Evolutionary conservation across 2,888 invertebrate species (phyloP), one percentile per base, ranked within the genome.

Genomic region (Chrysotoxum bicinctum): DNA sequence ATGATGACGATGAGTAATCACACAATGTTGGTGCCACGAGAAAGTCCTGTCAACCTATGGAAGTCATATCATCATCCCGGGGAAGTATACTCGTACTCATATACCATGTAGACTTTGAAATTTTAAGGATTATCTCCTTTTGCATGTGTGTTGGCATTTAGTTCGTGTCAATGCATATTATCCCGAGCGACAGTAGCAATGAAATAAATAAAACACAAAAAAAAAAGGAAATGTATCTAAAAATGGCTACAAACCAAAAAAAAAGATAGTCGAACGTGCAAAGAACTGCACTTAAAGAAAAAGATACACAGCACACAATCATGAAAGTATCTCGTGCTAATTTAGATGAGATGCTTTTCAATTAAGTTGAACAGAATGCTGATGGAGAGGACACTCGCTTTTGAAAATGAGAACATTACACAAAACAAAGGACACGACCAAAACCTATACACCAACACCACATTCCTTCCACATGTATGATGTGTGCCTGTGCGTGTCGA

Each of bases 271-370:
- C 40, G 76, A 85, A 84, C 84, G 85, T 85, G 85, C 75, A 84
- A 84, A 80, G 80, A 84, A 84, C 79, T 84, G 84, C 85, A 85
- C 85, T 81, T 85, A 35, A 75, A 75, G 58, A 66, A 35, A 19
- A 66, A 30, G 52, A 60, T 45, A 45, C 35, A 54, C 10, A 26
- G 3, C n/a, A 52, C 23, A 69, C 37, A 52, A 43, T 43, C 66
- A 30, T 40, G 30, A 54, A 56, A 56, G 48, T 73, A 73, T 81
- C 58, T 73, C 68, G 73, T 81, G 81, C 85, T 85, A 85, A 85
- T 85, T 85, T 81, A 85, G 80, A 85, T 85, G 85, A 81, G 85
- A 85, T 85, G 81, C 85, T 81, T 85, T 85, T 85, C 85, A 85
- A 85, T 85, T 77, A 85, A 76, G 81, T 66, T 77, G 73, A 72